Conservation (phyloP, 1,140 invertebrate genomes). For the Batillaria attramentaria region DNA sequence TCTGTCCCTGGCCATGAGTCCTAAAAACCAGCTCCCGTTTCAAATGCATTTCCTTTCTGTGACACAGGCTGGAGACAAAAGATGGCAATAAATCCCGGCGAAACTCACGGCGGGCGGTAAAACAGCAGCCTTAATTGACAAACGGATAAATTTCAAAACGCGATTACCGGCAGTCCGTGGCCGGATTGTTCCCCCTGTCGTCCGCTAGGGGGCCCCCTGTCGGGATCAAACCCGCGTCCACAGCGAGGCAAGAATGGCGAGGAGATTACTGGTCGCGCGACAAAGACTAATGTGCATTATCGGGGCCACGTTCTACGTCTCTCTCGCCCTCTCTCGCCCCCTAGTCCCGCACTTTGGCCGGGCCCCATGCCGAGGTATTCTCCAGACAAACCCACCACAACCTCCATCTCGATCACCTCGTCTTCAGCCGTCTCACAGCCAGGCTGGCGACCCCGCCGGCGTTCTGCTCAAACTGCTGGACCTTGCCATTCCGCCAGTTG, state of each 20-base stretch:
- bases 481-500: no score
- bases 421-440: no score
- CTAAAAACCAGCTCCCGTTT: slow-evolving; percentile 21
- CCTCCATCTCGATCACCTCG: no score
- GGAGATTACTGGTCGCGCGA: slow-evolving; percentile 17
- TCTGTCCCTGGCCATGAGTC: no score
- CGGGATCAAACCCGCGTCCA: slow-evolving; percentile 22
- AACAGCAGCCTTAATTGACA: slow-evolving; percentile 38
- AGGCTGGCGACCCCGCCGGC: no score
- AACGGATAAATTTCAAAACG: slow-evolving; percentile 38
- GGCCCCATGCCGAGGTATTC: slow-evolving; percentile 23
- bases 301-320: background rate
- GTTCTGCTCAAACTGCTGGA: no score
- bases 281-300: slow-evolving; percentile 34
- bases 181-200: slow-evolving; percentile 29
- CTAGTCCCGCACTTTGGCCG: background rate
- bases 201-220: slow-evolving; percentile 12
- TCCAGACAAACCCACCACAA: background rate
- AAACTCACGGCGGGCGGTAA: slow-evolving; percentile 33
- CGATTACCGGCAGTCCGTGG: slow-evolving; percentile 17
- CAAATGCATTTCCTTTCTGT: slow-evolving; percentile 33
- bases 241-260: slow-evolving; percentile 11
- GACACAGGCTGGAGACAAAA: slow-evolving; percentile 31
- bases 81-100: slow-evolving; percentile 29
- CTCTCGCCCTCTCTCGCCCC: background rate